Percentiles rank a stretch among this genome's conserved stretches.
Conservation (phyloP, 2,797 vertebrate species). For the Melanotaenia boesemani region DNA sequence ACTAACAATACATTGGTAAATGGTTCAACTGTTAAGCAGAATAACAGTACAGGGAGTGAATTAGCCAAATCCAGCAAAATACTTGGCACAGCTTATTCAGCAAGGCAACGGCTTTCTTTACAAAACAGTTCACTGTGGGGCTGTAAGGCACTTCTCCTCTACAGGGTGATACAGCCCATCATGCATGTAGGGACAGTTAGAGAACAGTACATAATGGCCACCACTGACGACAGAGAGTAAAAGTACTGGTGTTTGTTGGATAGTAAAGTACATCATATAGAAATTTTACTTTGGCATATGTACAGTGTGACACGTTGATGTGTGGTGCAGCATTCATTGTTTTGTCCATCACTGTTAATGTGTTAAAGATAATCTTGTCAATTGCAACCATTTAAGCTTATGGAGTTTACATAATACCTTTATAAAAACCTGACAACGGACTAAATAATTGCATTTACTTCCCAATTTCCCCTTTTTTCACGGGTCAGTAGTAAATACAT, state of each 20-base stretch:
- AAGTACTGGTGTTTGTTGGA: too few relatives aligned
- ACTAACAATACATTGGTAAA: slow-evolving; percentile 49
- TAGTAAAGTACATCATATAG: too few relatives aligned
- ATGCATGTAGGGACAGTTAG: slow-evolving; percentile 78
- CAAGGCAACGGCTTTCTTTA: slow-evolving; percentile 18
- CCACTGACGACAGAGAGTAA: slow-evolving; percentile 69
- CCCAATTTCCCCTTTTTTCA: not conserved
- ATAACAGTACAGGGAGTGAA: slow-evolving; percentile 42
- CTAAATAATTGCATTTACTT: slow-evolving; percentile 4
- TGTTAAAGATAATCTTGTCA: not conserved
- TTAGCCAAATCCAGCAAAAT: slow-evolving; percentile 48
- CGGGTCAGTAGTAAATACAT: not conserved
- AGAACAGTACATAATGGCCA: slow-evolving; percentile 64
- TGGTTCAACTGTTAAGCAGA: slow-evolving; percentile 35
- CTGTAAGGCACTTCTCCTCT: slow-evolving; percentile 56
- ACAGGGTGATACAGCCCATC: slow-evolving; percentile 71
- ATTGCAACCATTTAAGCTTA: not conserved
- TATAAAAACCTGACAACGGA: slow-evolving; percentile 13
- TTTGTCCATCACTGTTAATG: not conserved
- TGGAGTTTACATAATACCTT: not conserved
- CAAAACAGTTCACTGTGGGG: slow-evolving; percentile 51
- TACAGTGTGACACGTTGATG: too few relatives aligned
- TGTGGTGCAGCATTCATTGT: not conserved
- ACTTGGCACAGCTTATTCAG: slow-evolving; percentile 40
- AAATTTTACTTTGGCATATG: too few relatives aligned